Conservation (phyloP, 1,140 invertebrate genomes). For the Scaptomyza pallida region DNA sequence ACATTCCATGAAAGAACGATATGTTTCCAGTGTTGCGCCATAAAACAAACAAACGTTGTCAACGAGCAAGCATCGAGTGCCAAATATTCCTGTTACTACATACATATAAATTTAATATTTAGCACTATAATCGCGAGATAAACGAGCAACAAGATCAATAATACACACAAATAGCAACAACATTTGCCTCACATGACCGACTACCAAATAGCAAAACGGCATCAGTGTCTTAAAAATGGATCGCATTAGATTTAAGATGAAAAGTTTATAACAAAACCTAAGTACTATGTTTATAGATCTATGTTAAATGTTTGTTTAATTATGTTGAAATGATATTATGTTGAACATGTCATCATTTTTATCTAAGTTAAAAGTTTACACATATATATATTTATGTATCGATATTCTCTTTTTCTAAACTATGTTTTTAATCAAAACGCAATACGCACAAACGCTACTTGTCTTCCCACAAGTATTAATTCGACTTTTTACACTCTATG, state of each 20-base stretch:
- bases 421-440: constrained; percentile 46
- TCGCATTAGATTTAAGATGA: constrained; percentile 44
- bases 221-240: constrained; percentile 70
- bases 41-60: constrained; percentile 54
- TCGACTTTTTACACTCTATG: constrained; percentile 25
- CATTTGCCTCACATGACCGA: constrained; percentile 62
- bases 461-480: constrained; percentile 69
- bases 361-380: constrained; percentile 34
- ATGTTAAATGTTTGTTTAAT: constrained; percentile 63
- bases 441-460: constrained; percentile 42
- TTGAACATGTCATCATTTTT: constrained; percentile 76
- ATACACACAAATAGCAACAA: constrained; percentile 40
- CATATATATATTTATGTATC: constrained; percentile 15
- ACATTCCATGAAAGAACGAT: constrained; percentile 73
- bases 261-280: constrained; percentile 13
- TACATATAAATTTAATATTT: constrained; percentile 16
- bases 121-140: constrained; percentile 16
- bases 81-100: constrained; percentile 49
- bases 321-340: constrained; percentile 77
- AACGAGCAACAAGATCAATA: constrained; percentile 21
- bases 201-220: constrained; percentile 63
- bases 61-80: constrained; percentile 44
- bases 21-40: constrained; percentile 56
- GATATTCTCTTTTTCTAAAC: constrained; percentile 12
- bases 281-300: constrained; percentile 35